These are phyloP conservation scores for Drosophila ananassae DNA, from an alignment of 1,140 invertebrate genomes.

Conservation along the genomic window DNA sequence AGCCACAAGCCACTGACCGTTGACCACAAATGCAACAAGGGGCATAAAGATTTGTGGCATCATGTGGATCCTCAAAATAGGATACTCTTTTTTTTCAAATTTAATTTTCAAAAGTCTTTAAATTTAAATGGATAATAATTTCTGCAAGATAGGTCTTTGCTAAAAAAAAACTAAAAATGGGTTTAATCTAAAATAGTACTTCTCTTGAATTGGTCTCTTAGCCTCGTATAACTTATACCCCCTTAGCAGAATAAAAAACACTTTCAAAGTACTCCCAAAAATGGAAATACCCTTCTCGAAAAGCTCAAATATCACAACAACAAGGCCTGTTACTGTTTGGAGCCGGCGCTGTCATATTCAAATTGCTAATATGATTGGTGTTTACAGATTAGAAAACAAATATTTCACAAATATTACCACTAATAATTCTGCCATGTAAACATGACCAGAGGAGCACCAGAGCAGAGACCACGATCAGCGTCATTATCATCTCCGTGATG, in stretches of 20 bases:
- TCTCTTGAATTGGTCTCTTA: no score
- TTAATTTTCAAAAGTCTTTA: no score
- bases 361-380: conserved; percentile 84
- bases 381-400: conserved; percentile 84
- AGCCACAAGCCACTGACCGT: conserved; percentile 72
- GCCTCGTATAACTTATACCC: background rate
- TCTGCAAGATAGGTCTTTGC: background rate
- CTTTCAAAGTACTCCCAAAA: background rate
- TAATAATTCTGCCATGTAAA: conserved; percentile 79
- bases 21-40: conserved; percentile 52
- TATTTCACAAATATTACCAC: conserved; percentile 84
- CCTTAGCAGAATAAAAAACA: background rate
- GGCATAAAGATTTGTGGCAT: background rate
- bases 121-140: no score
- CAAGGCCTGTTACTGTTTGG: conserved; percentile 77
- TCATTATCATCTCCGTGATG: conserved; percentile 54
- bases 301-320: conserved; percentile 28
- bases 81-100: conserved; percentile 6
- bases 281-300: conserved; percentile 1
- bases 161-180: no score
- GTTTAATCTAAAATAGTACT: background rate
- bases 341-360: conserved; percentile 80
- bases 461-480: conserved; percentile 32
- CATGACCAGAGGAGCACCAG: conserved; percentile 40
- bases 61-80: background rate